Evolutionary conservation across 92 coral and sea anemone genomes (phyloP), one percentile per base, ranked within the genome.

Genomic region (Virgularia gustaviana): DNA sequence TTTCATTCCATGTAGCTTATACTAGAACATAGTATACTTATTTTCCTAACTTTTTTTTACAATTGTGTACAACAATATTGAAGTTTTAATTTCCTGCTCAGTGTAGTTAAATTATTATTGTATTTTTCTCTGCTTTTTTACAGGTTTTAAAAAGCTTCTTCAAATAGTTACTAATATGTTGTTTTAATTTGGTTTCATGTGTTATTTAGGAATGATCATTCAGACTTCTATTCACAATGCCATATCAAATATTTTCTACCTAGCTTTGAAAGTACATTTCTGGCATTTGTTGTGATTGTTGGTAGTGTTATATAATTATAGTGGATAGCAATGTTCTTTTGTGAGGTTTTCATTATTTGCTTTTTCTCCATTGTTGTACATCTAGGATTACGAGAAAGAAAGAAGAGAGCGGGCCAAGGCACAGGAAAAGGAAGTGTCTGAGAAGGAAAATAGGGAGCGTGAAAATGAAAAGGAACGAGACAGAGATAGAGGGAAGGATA

Each of bases 391-490:
- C 31, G 73, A 66, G 27, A 66, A 52, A 55, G 75, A 68, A 22
- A 68, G 30, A n/a, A 49, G 38, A 19, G 75, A 68, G 19, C 71
- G 80, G 23, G 90, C 75, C 6, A 78, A 71, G 47, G 88, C 67
- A 6, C 73, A 85, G 6, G 89, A 81, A 0, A 34, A 73, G 9
- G 92, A 85, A n/a, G 8, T 7, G 8, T n/a, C n/a, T n/a, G 45
- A 39, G 45, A 39, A 39, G 15, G 15, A 1, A 25, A 15, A 47
- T 25, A 31, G 88, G 79, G 25, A 65, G 9, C 4, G 86, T 9
- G 79, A 86, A 34, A 72, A 80, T 2, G 88, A 81, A 9, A 78
- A 88, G 9, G 87, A 84, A 52, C 66, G 80, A 58, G 97, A 91
- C 30, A 84, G 95, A 34, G 88, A 87, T 25, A 81, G 11, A 87